These are phyloP conservation scores for Pionites leucogaster DNA, from an alignment of 2,113 vertebrate species.

Conservation along the genomic window DNA sequence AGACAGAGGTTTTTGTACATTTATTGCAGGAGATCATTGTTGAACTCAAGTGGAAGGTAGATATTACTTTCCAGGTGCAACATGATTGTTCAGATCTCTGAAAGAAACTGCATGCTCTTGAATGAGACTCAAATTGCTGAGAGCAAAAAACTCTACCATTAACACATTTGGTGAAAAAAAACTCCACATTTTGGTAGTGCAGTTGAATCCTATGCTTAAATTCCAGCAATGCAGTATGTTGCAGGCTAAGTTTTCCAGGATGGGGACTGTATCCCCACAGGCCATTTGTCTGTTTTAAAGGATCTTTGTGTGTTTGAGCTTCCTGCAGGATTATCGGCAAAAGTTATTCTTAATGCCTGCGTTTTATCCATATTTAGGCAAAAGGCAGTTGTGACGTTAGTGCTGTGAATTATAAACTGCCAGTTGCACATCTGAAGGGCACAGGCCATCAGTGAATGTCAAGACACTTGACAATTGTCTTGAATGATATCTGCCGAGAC, in stretches of 20 bases:
- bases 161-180: not conserved
- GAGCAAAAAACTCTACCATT: not conserved
- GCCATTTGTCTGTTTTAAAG: not conserved
- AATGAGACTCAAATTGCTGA: not conserved
- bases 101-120: not conserved
- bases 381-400: not conserved
- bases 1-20: fast-evolving
- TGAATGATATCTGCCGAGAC: not conserved
- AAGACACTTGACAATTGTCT: not conserved
- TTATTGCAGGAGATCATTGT: not conserved
- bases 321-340: not conserved
- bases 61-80: not conserved
- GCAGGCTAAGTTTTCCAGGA: not conserved
- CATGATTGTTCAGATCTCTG: not conserved
- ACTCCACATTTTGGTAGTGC: no score
- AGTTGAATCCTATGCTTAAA: not conserved
- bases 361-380: not conserved
- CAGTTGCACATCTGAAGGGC: not conserved
- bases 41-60: not conserved
- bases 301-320: not conserved
- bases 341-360: not conserved
- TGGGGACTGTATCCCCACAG: not conserved
- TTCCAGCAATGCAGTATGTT: not conserved
- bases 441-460: not conserved
- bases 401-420: not conserved